Evolutionary conservation across 2,113 vertebrate genomes (phyloP).

Genomic region (Silurus asotus): DNA sequence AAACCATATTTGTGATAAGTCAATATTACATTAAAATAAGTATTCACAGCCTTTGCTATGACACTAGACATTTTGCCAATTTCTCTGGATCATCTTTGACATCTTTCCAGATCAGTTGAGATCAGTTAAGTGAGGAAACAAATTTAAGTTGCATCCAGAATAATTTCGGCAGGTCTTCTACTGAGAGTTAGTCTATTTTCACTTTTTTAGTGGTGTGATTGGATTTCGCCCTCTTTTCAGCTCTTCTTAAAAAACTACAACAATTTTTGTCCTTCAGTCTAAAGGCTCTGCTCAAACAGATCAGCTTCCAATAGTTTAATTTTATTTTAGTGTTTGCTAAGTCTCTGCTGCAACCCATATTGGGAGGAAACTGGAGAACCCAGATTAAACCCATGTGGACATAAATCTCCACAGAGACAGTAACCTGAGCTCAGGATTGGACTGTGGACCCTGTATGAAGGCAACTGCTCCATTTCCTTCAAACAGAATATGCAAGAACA

Average conservation of each 20-base stretch:
- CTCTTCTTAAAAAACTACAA: background rate
- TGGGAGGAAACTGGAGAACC: background rate
- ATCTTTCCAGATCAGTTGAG: too few relatives aligned
- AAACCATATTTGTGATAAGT: too few relatives aligned
- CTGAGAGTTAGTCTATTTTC: background rate
- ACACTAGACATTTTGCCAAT: too few relatives aligned
- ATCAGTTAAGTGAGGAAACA: background rate
- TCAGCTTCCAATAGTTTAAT: background rate
- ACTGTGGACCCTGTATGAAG: background rate
- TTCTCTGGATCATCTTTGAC: too few relatives aligned
- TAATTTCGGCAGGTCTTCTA: background rate
- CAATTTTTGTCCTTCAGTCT: background rate
- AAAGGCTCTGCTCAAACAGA: background rate
- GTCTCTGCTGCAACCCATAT: background rate
- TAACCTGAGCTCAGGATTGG: background rate
- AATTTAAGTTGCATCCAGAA: background rate
- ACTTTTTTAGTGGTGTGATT: background rate
- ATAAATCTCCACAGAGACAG: background rate
- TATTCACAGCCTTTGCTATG: too few relatives aligned
- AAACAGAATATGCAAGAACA: too few relatives aligned
- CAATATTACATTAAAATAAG: too few relatives aligned
- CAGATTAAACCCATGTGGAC: too few relatives aligned
- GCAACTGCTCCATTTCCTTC: background rate
- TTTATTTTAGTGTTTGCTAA: background rate
- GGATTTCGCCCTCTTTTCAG: background rate